A percentile compares a stretch with the other conserved stretches of the same genome.
Conservation (phyloP, 2,888 invertebrate species). For the Acanthopleura granulata region DNA sequence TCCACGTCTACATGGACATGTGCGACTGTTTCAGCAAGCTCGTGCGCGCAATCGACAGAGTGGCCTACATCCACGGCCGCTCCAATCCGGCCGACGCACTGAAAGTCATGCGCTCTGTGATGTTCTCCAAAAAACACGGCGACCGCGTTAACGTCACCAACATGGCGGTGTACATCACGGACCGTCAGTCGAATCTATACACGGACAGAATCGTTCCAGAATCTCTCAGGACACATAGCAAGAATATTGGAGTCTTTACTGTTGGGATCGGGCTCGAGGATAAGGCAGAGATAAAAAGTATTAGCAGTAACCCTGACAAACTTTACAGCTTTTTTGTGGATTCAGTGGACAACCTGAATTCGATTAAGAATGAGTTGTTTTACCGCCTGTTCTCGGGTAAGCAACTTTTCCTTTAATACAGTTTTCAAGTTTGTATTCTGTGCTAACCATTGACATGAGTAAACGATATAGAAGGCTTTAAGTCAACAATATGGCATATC, state of each 20-base stretch:
- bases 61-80: slow-evolving; percentile 26
- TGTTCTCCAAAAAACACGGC: slow-evolving; percentile 29
- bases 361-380: not conserved
- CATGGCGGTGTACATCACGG: slow-evolving; percentile 31
- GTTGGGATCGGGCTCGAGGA: slow-evolving; percentile 18
- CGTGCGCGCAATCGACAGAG: not conserved
- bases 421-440: no score
- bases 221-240: slow-evolving; percentile 16
- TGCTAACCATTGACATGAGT: no score
- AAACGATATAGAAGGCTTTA: no score
- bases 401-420: not conserved
- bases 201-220: slow-evolving; percentile 22
- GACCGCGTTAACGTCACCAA: slow-evolving; percentile 32
- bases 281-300: slow-evolving; percentile 28
- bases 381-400: slow-evolving; percentile 11
- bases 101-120: slow-evolving; percentile 23
- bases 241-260: not conserved
- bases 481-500: no score
- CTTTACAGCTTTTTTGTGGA: slow-evolving; percentile 21
- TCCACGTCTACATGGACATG: slow-evolving; percentile 15
- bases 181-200: slow-evolving; percentile 38
- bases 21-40: slow-evolving; percentile 15
- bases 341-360: not conserved
- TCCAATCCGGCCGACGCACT: slow-evolving; percentile 38
- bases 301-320: slow-evolving; percentile 29